Percentiles rank a stretch among this genome's conserved stretches.
These are phyloP conservation scores for Meriones unguiculatus DNA, from an alignment of 2,113 vertebrate genomes.

Conservation along the genomic window DNA sequence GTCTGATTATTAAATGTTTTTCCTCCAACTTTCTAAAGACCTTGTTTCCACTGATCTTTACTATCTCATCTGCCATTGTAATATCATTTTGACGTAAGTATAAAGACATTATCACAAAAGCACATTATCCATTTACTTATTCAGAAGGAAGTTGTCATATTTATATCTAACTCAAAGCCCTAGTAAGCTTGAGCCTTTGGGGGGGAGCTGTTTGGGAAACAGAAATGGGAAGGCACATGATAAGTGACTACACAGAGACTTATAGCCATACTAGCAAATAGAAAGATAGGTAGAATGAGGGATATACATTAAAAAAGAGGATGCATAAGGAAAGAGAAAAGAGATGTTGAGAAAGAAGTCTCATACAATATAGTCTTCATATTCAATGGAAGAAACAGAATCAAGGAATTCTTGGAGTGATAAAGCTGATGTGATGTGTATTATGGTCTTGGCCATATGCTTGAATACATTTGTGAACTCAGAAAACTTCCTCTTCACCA, in stretches of 20 bases:
- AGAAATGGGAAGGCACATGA: background rate
- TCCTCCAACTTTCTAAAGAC: background rate
- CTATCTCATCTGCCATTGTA: background rate
- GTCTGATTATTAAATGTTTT: background rate
- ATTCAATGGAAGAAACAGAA: slow-evolving; percentile 40
- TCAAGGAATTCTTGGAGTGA: background rate
- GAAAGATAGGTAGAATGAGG: background rate
- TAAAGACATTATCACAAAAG: background rate
- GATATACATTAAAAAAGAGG: background rate
- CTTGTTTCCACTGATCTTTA: background rate
- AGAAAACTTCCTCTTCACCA: background rate
- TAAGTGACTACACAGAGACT: background rate
- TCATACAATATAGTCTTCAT: background rate
- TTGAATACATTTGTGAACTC: background rate
- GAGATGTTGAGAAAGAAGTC: background rate
- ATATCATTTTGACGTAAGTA: background rate
- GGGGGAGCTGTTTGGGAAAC: background rate
- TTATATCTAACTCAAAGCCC: background rate
- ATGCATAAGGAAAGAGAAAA: background rate
- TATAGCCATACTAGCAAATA: background rate
- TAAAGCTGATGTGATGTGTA: background rate
- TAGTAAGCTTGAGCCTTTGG: background rate
- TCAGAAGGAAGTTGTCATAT: background rate
- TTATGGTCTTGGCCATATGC: background rate
- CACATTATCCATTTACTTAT: background rate